phyloP scores from a whole-genome alignment of 1,140 invertebrate genomes.

The Dreissena polymorpha region DNA sequence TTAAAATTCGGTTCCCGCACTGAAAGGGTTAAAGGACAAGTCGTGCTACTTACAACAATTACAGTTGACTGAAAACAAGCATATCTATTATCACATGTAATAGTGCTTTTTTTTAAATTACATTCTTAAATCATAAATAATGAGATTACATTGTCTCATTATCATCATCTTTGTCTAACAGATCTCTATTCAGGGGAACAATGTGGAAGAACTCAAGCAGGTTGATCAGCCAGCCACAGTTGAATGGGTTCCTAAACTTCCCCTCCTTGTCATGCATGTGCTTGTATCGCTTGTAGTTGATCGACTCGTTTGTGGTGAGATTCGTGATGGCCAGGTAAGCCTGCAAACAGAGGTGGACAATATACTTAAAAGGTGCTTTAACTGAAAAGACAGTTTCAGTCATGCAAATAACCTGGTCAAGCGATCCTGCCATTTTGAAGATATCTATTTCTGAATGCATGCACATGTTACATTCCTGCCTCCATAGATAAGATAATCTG shows the following conservation, averaged over 20 bases:
- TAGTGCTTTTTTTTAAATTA: too few relatives aligned
- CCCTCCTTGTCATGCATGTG: slow-evolving; percentile 93
- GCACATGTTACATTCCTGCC: too few relatives aligned
- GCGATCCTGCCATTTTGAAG: too few relatives aligned
- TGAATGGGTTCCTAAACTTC: slow-evolving; percentile 93
- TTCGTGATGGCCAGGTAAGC: slow-evolving; percentile 85
- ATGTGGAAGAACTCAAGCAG: slow-evolving; percentile 91
- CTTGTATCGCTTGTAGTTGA: slow-evolving; percentile 94
- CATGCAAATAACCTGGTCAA: too few relatives aligned
- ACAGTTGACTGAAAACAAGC: too few relatives aligned
- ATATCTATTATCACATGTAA: too few relatives aligned
- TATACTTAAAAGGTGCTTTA: background rate
- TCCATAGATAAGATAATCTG: too few relatives aligned
- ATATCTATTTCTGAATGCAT: too few relatives aligned
- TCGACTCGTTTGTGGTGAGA: slow-evolving; percentile 96
- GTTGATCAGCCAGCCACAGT: slow-evolving; percentile 91
- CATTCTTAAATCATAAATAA: too few relatives aligned
- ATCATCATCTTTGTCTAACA: slow-evolving; percentile 54
- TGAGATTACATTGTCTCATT: slow-evolving; percentile 51
- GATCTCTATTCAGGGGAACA: slow-evolving; percentile 61
- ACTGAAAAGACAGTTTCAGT: background rate
- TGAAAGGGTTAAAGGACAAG: too few relatives aligned
- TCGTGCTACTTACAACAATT: too few relatives aligned
- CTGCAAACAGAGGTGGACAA: slow-evolving; percentile 67
- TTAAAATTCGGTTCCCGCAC: too few relatives aligned